phyloP scores from a whole-genome alignment of 2,113 vertebrate species.

The Ochotona curzoniae region DNA sequence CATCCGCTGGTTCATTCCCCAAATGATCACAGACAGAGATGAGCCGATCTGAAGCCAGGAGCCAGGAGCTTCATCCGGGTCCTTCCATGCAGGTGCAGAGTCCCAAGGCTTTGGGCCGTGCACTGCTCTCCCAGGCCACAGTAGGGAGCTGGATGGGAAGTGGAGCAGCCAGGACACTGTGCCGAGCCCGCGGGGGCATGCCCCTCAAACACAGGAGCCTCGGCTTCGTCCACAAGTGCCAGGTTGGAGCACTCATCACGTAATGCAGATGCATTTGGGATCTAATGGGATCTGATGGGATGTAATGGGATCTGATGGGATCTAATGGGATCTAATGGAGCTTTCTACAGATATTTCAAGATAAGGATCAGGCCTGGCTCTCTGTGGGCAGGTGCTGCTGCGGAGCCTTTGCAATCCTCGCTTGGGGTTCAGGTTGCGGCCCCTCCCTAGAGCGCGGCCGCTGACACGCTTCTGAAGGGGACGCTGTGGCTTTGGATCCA shows the following conservation, averaged over 20 bases:
- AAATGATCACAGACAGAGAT: no score
- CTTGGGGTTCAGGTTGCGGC: not conserved
- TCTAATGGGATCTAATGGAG: slow-evolving; percentile 72
- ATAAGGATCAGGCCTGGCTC: not conserved
- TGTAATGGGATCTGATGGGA: slow-evolving; percentile 69
- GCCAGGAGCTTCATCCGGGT: no score
- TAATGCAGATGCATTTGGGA: slow-evolving; percentile 58
- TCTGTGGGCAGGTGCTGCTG: slow-evolving; percentile 20
- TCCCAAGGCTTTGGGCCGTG: no score
- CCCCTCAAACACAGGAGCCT: not conserved
- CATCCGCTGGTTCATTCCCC: no score
- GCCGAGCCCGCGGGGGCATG: no score
- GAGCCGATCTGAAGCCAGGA: no score
- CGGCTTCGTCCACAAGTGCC: slow-evolving; percentile 17
- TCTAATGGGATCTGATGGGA: slow-evolving; percentile 66
- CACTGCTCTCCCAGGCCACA: no score
- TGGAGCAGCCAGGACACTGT: no score
- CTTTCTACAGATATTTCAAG: slow-evolving; percentile 68
- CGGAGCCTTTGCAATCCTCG: not conserved
- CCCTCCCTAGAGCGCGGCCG: not conserved
- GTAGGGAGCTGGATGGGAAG: no score
- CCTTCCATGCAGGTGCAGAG: no score
- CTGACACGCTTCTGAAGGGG: not conserved
- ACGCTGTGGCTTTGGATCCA: not conserved
- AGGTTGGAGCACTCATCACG: not conserved